Evolutionary conservation across 2,797 vertebrate species (phyloP).

Genomic region (Carduelis carduelis): DNA sequence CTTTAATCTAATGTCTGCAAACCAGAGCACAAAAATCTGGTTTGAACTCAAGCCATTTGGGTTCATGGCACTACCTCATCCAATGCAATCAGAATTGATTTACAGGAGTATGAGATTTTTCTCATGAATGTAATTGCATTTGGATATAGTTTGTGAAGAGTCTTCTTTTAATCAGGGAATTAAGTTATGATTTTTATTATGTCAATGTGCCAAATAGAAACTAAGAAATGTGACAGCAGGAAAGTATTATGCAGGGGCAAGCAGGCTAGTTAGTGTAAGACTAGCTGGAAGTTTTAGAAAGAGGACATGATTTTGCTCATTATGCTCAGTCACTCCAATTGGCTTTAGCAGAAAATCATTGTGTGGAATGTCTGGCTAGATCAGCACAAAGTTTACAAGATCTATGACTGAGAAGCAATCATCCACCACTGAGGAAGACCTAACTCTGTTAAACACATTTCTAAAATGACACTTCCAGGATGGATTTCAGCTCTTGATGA

Average conservation of each 20-base stretch:
- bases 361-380: neutral
- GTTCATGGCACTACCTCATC: neutral
- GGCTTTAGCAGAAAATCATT: constrained; percentile 1
- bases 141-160: neutral
- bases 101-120: neutral
- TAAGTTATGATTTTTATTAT: neutral
- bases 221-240: neutral
- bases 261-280: neutral
- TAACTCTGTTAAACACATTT: constrained; percentile 17
- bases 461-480: constrained; percentile 32
- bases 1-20: neutral
- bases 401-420: neutral
- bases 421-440: neutral
- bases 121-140: neutral
- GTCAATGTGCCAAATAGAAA: neutral
- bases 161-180: neutral
- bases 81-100: neutral
- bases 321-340: neutral
- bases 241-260: neutral
- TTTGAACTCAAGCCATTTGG: neutral
- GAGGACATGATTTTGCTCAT: neutral
- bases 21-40: neutral
- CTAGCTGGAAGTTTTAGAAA: neutral
- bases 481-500: constrained; percentile 19
- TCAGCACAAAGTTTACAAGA: constrained; percentile 13